Base-by-base conservation (phyloP, 2,888 invertebrate genomes). In the Hololepta plana region DNA sequence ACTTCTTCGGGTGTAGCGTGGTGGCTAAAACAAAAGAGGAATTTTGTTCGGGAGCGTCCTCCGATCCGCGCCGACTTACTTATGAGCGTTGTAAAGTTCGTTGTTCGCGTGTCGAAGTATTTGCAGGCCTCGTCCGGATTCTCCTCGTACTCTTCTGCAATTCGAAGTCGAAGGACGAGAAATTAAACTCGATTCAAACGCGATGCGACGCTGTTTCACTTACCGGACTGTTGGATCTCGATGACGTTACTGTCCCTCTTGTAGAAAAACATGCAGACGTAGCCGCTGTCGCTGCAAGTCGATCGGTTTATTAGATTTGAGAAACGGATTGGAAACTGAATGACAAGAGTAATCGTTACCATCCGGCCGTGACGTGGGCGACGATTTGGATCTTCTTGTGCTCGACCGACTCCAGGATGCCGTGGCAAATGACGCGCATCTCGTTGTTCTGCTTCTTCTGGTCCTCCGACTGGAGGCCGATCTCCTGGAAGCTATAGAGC, bases 291-390 rank as follows among this genome's bases (percentile, higher is more conserved):
- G 42, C 82, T 81, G 63, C 2, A 60, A 64, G 39, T 36, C 35
- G 37, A 36, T 26, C 9, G 6, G n/a, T 22, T 22, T 22, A n/a
- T 9, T 10, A 25, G 31, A 33, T 33, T 26, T 20, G 21, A 11
- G 20, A 28, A 12, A 15, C 25, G 21, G 10, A 21, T 21, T 21
- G 8, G 5, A 6, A 7, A 25, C 5, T 16, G 17, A 17, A 17
- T 11, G n/a, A 11, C 4, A 22, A 12, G 9, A 11, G 13, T 11
- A 23, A 23, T 11, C 13, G 9, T 64, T 42, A 80, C 79, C 79
- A 81, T 52, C 76, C 79, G 19, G 69, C 67, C 1, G 77, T 77
- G 33, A 77, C 67, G 43, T 80, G 77, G 0, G 77, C 77, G 4
- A 77, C 70, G 23, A 77, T 58, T 34, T 67, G 69, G 24, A 73